Percentiles rank a stretch among this genome's conserved stretches.
These are phyloP conservation scores for Drosophila bocki DNA, from an alignment of 1,140 invertebrate species.

Conservation along the genomic window DNA sequence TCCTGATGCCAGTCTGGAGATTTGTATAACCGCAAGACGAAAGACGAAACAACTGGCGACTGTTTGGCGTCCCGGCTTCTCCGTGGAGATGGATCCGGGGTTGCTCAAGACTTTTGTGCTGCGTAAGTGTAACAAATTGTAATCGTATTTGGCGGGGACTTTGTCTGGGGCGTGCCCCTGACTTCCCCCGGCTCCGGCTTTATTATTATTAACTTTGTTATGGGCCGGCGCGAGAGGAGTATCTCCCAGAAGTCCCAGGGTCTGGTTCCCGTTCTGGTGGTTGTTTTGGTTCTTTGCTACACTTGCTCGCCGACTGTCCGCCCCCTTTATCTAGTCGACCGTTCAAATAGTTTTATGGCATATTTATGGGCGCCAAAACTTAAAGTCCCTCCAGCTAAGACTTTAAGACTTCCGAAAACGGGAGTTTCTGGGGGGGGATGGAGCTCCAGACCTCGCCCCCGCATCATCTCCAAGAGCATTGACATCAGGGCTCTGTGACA, in stretches of 20 bases:
- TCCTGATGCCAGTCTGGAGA: conserved; percentile 68
- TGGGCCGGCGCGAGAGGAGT: conserved; percentile 43
- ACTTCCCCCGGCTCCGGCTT: conserved; percentile 46
- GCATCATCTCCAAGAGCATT: conserved; percentile 28
- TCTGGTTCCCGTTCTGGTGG: conserved; percentile 33
- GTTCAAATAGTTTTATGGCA: conserved; percentile 81
- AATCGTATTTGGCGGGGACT: conserved; percentile 79
- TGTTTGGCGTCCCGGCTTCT: conserved; percentile 57
- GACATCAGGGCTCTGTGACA: conserved; percentile 67
- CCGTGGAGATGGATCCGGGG: conserved; percentile 39
- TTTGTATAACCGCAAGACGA: conserved; percentile 72
- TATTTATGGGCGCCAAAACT: conserved; percentile 82
- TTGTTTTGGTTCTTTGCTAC: conserved; percentile 61
- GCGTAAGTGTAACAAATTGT: conserved; percentile 82
- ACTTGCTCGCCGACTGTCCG: conserved; percentile 71
- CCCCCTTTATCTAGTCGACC: conserved; percentile 75
- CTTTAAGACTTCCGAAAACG: conserved; percentile 64
- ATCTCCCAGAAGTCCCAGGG: conserved; percentile 46
- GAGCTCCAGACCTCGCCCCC: conserved; percentile 23
- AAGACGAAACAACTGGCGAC: conserved; percentile 68
- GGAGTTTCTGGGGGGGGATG: conserved; percentile 1
- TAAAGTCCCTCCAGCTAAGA: conserved; percentile 75
- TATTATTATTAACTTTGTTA: conserved; percentile 83
- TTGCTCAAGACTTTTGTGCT: conserved; percentile 65
- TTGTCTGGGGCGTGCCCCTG: conserved; percentile 35